phyloP scores from a whole-genome alignment of 2,113 vertebrate genomes.

The Dicentrarchus labrax region DNA sequence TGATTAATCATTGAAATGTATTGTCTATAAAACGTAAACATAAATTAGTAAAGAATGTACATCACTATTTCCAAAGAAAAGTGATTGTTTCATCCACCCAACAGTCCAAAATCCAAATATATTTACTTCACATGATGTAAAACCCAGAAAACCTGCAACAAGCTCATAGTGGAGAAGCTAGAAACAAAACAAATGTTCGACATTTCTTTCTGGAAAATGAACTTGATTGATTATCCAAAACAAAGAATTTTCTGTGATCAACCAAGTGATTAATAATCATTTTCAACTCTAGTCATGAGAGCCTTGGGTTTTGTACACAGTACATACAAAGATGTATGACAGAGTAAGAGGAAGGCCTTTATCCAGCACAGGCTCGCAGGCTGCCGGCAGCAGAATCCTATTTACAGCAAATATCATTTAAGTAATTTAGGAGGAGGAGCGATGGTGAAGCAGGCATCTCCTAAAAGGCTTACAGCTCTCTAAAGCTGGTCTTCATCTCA shows the following conservation, averaged over 20 bases:
- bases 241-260: not conserved
- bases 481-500: conserved; percentile 74
- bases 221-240: not conserved
- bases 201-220: not conserved
- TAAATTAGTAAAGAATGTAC: not conserved
- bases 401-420: conserved; percentile 87
- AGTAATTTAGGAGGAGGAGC: conserved; percentile 82
- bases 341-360: conserved; percentile 38
- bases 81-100: conserved; percentile 1
- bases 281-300: conserved; percentile 1
- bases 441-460: conserved; percentile 69
- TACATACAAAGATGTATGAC: not conserved
- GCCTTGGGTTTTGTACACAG: not conserved
- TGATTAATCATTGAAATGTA: not conserved
- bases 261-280: not conserved
- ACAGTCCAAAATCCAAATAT: not conserved
- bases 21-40: not conserved
- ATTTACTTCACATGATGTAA: not conserved
- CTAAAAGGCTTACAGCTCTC: conserved; percentile 86
- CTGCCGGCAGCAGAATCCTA: conserved; percentile 81
- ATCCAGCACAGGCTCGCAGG: conserved; percentile 50
- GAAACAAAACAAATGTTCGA: not conserved
- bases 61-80: not conserved
- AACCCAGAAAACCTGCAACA: not conserved
- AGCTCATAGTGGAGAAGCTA: not conserved